Evolutionary conservation across 2,113 vertebrate species (phyloP), one percentile per base, ranked within the genome.

Genomic region (Lichenostomus cassidix): DNA sequence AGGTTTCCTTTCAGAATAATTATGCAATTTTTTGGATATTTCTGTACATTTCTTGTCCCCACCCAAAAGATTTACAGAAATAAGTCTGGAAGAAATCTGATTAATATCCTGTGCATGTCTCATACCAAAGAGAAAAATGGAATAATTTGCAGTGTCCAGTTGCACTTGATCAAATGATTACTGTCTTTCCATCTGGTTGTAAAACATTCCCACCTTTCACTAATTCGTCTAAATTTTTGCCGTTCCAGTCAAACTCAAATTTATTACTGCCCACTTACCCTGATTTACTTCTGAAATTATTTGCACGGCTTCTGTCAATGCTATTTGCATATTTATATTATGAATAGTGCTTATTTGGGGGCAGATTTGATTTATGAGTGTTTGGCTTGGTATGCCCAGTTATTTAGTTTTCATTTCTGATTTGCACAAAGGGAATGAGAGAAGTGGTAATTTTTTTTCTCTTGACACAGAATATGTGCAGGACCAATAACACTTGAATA

Each of bases 221-320:
- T 97, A 96, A 97, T 97, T 97, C 37, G 1, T 90, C 83, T 93
- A 95, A 98, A 98, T 97, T 98, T 97, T 96, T 97, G 85, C 92
- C 12, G 41, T 97, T 98, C 87, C 80, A 97, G 96, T 97, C 97
- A 97, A 95, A 96, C 75, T 95, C 90, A 87, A 97, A 98, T 97
- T 97, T 98, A 98, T 97, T 97, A 97, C 82, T 90, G 70, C 64
- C 94, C 91, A 97, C 97, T 98, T 97, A 97, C 79, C 62, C 47
- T 97, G 97, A 98, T 98, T 98, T 97, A 97, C 85, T 96, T 92
- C 41, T 91, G 71, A 92, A 97, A 97, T 96, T 65, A 98, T 98
- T 96, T 97, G 92, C 87, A 86, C 47, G 90, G 64, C 85, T 98
- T 96, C 94, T 97, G 94, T 95, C 90, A 92, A 82, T 81, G 92